A percentile compares a stretch with the other conserved stretches of the same genome.
These are phyloP conservation scores for Enhydra lutris DNA, from an alignment of 2,113 vertebrate species.

Conservation along the genomic window DNA sequence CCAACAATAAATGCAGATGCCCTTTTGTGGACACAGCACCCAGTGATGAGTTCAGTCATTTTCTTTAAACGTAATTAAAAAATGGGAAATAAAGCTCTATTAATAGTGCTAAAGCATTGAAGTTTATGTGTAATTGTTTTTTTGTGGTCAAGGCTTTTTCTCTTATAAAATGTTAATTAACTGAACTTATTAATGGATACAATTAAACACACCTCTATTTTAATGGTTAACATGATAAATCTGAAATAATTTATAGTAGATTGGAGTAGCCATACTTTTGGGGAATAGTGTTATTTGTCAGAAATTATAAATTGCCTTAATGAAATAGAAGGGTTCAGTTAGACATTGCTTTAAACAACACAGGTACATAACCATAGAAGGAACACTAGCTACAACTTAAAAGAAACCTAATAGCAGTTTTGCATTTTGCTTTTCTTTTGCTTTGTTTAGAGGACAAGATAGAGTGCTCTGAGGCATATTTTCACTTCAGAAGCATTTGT, in stretches of 20 bases:
- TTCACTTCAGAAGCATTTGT: not conserved
- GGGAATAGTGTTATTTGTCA: not conserved
- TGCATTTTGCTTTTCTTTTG: not conserved
- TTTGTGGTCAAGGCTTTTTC: not conserved
- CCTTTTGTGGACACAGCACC: not conserved
- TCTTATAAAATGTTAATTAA: not conserved
- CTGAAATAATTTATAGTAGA: not conserved
- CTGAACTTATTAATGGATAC: not conserved
- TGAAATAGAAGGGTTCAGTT: not conserved
- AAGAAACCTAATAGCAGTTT: not conserved
- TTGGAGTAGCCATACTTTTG: not conserved
- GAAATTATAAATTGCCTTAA: not conserved
- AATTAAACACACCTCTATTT: not conserved
- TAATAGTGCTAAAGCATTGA: not conserved
- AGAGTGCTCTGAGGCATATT: not conserved
- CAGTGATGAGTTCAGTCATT: not conserved
- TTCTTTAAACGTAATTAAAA: not conserved
- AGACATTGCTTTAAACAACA: not conserved
- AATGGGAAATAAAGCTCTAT: not conserved
- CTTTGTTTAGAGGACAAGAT: not conserved
- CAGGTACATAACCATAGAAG: not conserved
- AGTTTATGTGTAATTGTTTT: not conserved
- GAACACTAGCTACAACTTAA: not conserved
- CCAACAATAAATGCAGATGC: not conserved
- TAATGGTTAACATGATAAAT: not conserved